phyloP scores from a whole-genome alignment of 2,113 vertebrate genomes.

The Zingel zingel region DNA sequence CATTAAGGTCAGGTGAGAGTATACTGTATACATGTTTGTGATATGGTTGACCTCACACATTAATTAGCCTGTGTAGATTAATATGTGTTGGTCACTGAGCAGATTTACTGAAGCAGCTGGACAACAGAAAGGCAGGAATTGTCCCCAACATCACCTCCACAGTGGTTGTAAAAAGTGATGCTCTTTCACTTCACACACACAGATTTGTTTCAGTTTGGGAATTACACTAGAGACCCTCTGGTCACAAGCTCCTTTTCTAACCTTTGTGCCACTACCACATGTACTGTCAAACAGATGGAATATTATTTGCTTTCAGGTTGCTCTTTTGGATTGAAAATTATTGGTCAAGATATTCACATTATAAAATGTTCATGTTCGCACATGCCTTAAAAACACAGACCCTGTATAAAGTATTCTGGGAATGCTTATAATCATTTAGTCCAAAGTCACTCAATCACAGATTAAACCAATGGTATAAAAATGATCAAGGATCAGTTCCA shows the following conservation, averaged over 20 bases:
- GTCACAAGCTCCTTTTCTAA: not conserved
- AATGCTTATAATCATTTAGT: no score
- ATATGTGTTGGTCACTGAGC: constrained; percentile 1
- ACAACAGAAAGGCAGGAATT: constrained; percentile 8
- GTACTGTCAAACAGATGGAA: not conserved
- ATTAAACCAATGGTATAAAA: no score
- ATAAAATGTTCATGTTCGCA: no score
- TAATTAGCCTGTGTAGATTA: not conserved
- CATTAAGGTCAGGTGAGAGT: not conserved
- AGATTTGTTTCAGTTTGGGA: not conserved
- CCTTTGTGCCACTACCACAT: not conserved
- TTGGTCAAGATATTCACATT: no score
- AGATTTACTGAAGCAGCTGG: not conserved
- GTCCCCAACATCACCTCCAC: constrained; percentile 21
- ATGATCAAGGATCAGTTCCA: not conserved
- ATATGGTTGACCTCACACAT: not conserved
- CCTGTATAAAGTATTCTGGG: no score
- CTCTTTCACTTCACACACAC: not conserved
- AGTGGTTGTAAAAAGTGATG: not conserved
- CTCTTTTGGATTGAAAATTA: not conserved
- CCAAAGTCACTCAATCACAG: no score
- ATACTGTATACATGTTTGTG: not conserved
- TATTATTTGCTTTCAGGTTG: not conserved
- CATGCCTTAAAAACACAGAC: no score
- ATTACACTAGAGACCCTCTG: not conserved